These are phyloP conservation scores for Sprattus sprattus DNA, from an alignment of 2,113 vertebrate species.

Conservation along the genomic window DNA sequence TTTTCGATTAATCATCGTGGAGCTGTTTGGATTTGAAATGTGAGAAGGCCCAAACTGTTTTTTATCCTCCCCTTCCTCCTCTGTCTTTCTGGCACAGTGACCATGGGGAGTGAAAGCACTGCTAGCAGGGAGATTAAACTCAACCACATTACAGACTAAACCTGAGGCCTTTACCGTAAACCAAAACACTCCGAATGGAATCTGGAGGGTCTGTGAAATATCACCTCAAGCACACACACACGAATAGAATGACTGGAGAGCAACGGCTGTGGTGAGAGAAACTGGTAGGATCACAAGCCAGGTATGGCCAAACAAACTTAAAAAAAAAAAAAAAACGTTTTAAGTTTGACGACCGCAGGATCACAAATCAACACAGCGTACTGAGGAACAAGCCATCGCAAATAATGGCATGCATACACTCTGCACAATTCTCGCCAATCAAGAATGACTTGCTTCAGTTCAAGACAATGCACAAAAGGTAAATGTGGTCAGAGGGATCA, in stretches of 20 bases:
- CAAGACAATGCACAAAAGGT: slow-evolving; percentile 1
- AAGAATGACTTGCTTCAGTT: background rate
- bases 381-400: background rate
- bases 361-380: background rate
- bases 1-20: background rate
- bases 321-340: background rate
- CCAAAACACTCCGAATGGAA: background rate
- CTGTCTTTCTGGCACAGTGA: background rate
- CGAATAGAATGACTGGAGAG: background rate
- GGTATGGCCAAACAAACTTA: background rate
- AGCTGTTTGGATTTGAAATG: background rate
- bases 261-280: background rate
- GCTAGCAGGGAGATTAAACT: background rate
- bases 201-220: slow-evolving; percentile 8
- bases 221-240: slow-evolving; percentile 5
- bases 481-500: background rate
- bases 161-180: slow-evolving; percentile 9
- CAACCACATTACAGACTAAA: slow-evolving; percentile 12
- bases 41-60: background rate
- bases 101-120: background rate
- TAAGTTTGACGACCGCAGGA: background rate
- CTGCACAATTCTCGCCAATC: background rate
- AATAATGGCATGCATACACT: background rate
- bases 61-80: background rate
- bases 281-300: background rate